Evolutionary conservation across 2,888 invertebrate species (phyloP).

Genomic region (Tanytarsus gracilentus): DNA sequence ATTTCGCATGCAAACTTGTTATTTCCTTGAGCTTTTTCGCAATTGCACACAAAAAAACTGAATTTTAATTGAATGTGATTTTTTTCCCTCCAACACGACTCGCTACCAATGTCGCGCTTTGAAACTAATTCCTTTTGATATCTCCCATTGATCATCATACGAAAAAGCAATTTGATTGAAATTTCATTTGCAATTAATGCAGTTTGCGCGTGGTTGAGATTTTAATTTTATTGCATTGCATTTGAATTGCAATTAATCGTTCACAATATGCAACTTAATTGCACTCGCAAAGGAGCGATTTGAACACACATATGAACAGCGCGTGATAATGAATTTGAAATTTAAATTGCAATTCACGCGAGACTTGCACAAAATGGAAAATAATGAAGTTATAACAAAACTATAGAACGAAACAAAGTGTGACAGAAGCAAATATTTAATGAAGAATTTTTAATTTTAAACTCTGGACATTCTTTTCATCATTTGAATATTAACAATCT

Average conservation of each 20-base stretch:
- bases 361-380: too few species aligned
- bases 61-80: constrained; percentile 34
- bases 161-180: neutral
- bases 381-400: too few species aligned
- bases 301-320: too few species aligned
- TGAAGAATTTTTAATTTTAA: neutral
- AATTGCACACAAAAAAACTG: constrained; percentile 2
- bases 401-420: too few species aligned
- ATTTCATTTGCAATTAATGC: constrained; percentile 20
- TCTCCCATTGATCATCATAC: neutral
- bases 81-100: too few species aligned
- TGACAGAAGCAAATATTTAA: neutral
- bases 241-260: neutral
- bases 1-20: constrained; percentile 27
- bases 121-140: neutral
- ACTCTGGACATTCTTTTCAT: neutral
- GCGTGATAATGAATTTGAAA: neutral
- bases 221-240: constrained; percentile 4
- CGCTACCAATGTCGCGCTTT: constrained; percentile 31
- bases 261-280: neutral
- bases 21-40: neutral
- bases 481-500: too few species aligned
- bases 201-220: neutral
- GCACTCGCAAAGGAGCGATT: too few species aligned
- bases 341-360: too few species aligned